Base-by-base conservation (phyloP, 2,113 vertebrate species). In the Merops nubicus region DNA sequence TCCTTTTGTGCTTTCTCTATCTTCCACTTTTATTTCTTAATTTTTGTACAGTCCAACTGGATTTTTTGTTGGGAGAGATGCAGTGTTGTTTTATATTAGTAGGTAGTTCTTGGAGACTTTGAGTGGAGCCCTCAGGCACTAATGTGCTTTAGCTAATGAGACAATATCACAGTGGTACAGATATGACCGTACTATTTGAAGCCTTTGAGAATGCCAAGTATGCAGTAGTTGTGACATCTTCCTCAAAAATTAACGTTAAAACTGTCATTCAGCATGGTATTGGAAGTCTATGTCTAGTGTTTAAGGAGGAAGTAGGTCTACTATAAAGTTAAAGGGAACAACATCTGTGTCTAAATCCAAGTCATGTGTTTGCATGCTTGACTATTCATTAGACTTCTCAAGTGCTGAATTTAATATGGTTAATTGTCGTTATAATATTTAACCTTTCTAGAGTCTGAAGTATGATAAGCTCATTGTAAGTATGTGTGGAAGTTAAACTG, bases 381-480 rank as follows among this genome's bases (percentile, higher is more conserved):
- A 31, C 53, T 68, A 14, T 72, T 86, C 51, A 17, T 86, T 84
- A 75, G 78, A 84, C 12, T 70, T 36, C 43, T 40, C 3, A 34
- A 34, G 7, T 14, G 11, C 23, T 89, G 73, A 72, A 78, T 79
- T 93, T 26, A 70, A 38, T 59, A 11, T 2, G 5, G 9, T 80
- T 34, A 77, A 2, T 43, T 67, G 10, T 42, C 21, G 36, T 54
- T 82, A 31, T 4, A 64, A 5, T 62, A 51, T 28, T 57, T 83
- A 64, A 22, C 53, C 5, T 74, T 84, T 59, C 34, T 47, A 8
- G 8, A 43, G 17, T 84, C 38, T 77, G 34, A 92, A 77, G 59
- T 73, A 50, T 0, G 9, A 12, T 20, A 78, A 67, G 8, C 9
- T 74, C 1, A 0, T 84, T 0, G 0, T 43, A 73, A 80, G 34